Evolutionary conservation across 2,797 vertebrate species (phyloP).

Genomic region (Vireo griseus): DNA sequence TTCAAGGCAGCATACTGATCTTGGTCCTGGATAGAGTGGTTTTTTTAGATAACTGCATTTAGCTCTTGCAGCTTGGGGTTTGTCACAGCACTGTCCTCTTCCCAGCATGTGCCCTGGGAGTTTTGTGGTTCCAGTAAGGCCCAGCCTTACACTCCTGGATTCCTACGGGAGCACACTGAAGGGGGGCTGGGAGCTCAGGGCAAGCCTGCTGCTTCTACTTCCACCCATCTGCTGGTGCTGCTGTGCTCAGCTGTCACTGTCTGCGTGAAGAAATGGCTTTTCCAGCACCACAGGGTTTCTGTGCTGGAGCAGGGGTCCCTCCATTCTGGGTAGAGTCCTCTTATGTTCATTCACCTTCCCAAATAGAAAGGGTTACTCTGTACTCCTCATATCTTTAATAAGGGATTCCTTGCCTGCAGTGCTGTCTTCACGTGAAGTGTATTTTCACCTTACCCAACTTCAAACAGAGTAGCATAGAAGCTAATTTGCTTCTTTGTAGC

Average conservation of each 20-base stretch:
- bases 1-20: neutral
- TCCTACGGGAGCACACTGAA: fast-evolving
- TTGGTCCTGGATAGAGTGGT: neutral
- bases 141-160: neutral
- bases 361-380: neutral
- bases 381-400: neutral
- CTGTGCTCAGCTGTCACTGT: neutral
- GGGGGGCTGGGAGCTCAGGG: neutral
- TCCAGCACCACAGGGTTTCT: neutral
- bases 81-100: neutral
- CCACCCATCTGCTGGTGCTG: neutral
- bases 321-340: neutral
- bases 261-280: neutral
- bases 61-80: neutral
- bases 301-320: neutral
- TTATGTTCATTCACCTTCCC: neutral
- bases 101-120: neutral
- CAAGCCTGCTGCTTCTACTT: neutral
- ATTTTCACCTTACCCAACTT: neutral
- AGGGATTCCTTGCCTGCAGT: neutral
- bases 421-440: neutral
- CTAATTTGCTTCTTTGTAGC: conserved; percentile 42
- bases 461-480: neutral
- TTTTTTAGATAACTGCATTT: neutral
- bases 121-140: neutral